phyloP scores from a whole-genome alignment of 2,797 vertebrate species.

The Champsocephalus esox region DNA sequence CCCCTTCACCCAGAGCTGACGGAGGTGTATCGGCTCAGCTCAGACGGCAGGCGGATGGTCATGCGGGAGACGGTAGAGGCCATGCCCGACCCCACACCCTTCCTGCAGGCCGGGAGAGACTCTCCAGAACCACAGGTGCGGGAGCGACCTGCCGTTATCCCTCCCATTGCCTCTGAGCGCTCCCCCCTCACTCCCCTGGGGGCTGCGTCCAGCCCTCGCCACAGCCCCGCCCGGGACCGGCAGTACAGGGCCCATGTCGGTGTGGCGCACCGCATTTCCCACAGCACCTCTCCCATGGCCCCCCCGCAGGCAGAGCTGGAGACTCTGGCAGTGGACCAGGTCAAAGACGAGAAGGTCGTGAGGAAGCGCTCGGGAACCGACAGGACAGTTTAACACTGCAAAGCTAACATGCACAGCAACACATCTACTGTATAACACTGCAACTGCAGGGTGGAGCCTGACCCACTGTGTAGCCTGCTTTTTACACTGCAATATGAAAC shows the following conservation, averaged over 20 bases:
- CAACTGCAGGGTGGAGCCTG: slow-evolving; percentile 65
- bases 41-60: slow-evolving; percentile 91
- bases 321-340: slow-evolving; percentile 95
- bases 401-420: slow-evolving; percentile 36
- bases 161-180: slow-evolving; percentile 91
- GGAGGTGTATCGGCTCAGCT: slow-evolving; percentile 92
- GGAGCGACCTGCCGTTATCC: slow-evolving; percentile 92
- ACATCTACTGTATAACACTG: slow-evolving; percentile 56
- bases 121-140: slow-evolving; percentile 89
- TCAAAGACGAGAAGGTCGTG: slow-evolving; percentile 89
- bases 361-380: slow-evolving; percentile 94
- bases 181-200: slow-evolving; percentile 74
- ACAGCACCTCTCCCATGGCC: slow-evolving; percentile 66
- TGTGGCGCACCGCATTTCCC: slow-evolving; percentile 94
- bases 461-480: slow-evolving; percentile 83
- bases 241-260: slow-evolving; percentile 91
- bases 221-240: slow-evolving; percentile 89
- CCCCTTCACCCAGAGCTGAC: slow-evolving; percentile 95
- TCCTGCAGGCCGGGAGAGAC: slow-evolving; percentile 92
- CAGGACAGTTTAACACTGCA: slow-evolving; percentile 92
- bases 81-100: slow-evolving; percentile 98
- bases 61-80: slow-evolving; percentile 92
- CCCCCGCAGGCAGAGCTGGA: slow-evolving; percentile 87
- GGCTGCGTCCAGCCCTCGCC: slow-evolving; percentile 71
- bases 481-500: slow-evolving; percentile 74